These are phyloP conservation scores for Zosterops hypoxanthus DNA, from an alignment of 2,113 vertebrate genomes.

Conservation along the genomic window DNA sequence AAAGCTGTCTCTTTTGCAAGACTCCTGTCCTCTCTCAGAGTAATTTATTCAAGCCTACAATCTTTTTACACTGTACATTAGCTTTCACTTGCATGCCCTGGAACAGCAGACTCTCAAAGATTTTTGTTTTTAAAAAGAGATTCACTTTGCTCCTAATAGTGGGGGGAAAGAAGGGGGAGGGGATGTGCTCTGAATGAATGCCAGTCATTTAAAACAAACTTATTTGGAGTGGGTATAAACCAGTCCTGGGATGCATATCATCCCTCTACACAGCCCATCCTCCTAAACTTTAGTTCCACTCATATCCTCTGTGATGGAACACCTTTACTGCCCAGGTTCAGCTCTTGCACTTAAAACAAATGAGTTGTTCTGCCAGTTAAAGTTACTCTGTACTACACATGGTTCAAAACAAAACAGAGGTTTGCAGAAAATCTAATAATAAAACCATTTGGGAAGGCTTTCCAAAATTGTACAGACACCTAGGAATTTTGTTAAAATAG, in stretches of 20 bases:
- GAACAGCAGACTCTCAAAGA: not conserved
- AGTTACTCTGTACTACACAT: not conserved
- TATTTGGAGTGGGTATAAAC: not conserved
- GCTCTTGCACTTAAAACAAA: not conserved
- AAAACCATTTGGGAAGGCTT: not conserved
- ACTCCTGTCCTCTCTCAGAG: not conserved
- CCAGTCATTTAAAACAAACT: not conserved
- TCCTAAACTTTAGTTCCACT: not conserved
- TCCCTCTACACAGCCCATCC: not conserved
- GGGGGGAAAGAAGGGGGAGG: not conserved
- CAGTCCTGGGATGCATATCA: not conserved
- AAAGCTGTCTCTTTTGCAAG: not conserved
- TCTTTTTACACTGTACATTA: slow-evolving; percentile 1
- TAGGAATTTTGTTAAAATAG: not conserved
- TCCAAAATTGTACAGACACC: not conserved
- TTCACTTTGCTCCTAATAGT: not conserved
- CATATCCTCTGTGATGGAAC: not conserved
- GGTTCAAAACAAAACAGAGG: not conserved
- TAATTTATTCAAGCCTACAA: not conserved
- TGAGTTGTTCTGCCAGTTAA: not conserved
- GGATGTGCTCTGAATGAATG: not conserved
- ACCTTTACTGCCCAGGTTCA: slow-evolving; percentile 6
- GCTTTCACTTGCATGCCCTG: slow-evolving; percentile 7
- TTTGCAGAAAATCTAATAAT: not conserved
- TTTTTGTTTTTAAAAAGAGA: slow-evolving; percentile 9